Conservation (phyloP, 2,888 invertebrate species). For the Drosophila meridiana region DNA sequence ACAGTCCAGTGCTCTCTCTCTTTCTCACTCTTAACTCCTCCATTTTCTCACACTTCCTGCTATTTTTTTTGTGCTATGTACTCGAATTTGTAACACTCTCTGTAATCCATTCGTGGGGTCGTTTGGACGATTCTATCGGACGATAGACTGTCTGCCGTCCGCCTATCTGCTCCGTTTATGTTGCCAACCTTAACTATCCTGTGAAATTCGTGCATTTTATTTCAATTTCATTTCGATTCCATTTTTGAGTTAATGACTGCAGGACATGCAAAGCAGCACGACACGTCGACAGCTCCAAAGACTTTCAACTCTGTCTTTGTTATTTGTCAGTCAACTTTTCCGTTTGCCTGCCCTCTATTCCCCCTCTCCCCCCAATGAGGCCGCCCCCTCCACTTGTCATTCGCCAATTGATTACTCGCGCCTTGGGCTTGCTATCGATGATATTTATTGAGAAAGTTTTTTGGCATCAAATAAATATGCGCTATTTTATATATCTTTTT, state of each 20-base stretch:
- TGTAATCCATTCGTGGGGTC: conserved; percentile 54
- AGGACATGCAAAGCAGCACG: conserved; percentile 81
- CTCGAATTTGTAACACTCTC: conserved; percentile 69
- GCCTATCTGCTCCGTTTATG: conserved; percentile 29
- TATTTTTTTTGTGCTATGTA: conserved; percentile 35
- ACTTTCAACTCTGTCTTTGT: conserved; percentile 28
- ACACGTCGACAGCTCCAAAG: conserved; percentile 23
- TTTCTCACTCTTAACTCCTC: neutral
- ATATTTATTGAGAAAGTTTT: conserved; percentile 75
- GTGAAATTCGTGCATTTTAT: conserved; percentile 74
- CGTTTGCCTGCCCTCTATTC: neutral
- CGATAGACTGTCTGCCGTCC: conserved; percentile 48
- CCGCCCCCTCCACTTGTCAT: neutral
- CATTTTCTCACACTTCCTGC: conserved; percentile 8
- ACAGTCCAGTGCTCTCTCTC: too few species aligned
- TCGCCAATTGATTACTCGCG: conserved; percentile 56
- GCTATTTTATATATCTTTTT: conserved; percentile 34
- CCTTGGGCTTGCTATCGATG: conserved; percentile 62
- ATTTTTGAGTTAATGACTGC: conserved; percentile 80
- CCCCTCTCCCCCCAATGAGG: neutral
- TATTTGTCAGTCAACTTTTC: conserved; percentile 42
- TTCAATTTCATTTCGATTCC: conserved; percentile 80
- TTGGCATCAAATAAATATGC: conserved; percentile 59
- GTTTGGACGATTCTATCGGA: conserved; percentile 29
- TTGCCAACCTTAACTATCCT: conserved; percentile 35